phyloP scores from a whole-genome alignment of 2,888 invertebrate genomes.

The Xanthorhoe designata region DNA sequence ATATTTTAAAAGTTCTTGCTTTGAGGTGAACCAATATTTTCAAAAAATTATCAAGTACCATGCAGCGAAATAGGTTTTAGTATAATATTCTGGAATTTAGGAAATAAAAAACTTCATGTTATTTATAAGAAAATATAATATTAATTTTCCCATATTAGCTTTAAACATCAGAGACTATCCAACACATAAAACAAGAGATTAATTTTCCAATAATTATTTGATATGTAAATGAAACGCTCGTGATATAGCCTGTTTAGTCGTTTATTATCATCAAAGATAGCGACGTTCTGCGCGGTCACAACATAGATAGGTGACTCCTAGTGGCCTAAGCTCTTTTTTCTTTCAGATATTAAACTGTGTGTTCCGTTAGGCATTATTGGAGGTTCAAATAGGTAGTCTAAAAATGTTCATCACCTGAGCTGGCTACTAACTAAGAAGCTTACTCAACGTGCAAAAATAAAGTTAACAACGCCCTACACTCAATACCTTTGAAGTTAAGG shows the following conservation, averaged over 20 bases:
- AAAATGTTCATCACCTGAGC: not conserved
- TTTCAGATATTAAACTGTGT: too few relatives aligned
- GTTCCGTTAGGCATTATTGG: not conserved
- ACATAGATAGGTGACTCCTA: not conserved
- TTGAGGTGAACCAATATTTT: not conserved
- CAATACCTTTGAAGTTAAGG: constrained; percentile 30
- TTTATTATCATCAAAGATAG: too few relatives aligned
- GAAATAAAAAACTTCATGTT: not conserved
- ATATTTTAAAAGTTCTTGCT: not conserved
- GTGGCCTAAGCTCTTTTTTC: not conserved
- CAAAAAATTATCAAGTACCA: not conserved
- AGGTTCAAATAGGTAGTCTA: not conserved
- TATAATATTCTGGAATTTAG: not conserved
- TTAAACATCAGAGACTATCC: constrained; percentile 38
- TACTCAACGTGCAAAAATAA: constrained; percentile 29
- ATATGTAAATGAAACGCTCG: too few relatives aligned
- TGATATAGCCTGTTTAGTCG: too few relatives aligned
- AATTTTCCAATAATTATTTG: constrained; percentile 43
- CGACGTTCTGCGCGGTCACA: too few relatives aligned
- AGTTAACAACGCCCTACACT: constrained; percentile 24
- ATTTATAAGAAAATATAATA: constrained; percentile 21
- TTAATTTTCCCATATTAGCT: constrained; percentile 44
- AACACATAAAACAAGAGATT: constrained; percentile 41
- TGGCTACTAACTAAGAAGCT: not conserved
- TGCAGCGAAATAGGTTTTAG: not conserved